Conservation (phyloP, 2,797 vertebrate genomes). For the Apogon hyalosoma region DNA sequence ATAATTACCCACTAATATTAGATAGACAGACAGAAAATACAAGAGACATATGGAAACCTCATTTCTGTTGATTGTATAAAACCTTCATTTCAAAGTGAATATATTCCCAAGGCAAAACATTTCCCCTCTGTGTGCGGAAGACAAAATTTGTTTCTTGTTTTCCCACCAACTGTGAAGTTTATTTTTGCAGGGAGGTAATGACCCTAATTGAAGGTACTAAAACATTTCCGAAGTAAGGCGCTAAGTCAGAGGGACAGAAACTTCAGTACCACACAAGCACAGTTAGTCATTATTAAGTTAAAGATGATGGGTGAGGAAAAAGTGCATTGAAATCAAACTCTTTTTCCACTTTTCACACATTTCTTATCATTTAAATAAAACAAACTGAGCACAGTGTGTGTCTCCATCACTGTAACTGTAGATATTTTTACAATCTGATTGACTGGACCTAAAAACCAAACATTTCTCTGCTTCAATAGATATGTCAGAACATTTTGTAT, state of each 20-base stretch:
- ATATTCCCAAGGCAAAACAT: constrained; percentile 37
- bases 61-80: constrained; percentile 23
- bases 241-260: constrained; percentile 57
- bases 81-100: constrained; percentile 28
- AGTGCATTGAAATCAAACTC: neutral
- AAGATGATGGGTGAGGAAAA: neutral
- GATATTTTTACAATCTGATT: constrained; percentile 18
- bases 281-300: constrained; percentile 30
- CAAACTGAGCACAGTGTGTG: neutral
- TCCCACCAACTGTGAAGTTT: constrained; percentile 68
- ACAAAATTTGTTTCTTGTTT: constrained; percentile 59
- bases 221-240: constrained; percentile 64
- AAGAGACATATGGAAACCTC: neutral
- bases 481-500: neutral
- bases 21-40: constrained; percentile 11
- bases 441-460: constrained; percentile 15
- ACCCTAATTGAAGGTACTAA: constrained; percentile 68
- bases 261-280: constrained; percentile 28
- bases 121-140: constrained; percentile 21
- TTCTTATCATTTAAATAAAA: neutral
- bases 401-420: constrained; percentile 1
- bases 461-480: constrained; percentile 1
- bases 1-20: neutral
- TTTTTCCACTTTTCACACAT: neutral
- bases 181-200: constrained; percentile 74